These are phyloP conservation scores for Megalurothrips usitatus DNA, from an alignment of 2,888 invertebrate genomes.

Conservation along the genomic window DNA sequence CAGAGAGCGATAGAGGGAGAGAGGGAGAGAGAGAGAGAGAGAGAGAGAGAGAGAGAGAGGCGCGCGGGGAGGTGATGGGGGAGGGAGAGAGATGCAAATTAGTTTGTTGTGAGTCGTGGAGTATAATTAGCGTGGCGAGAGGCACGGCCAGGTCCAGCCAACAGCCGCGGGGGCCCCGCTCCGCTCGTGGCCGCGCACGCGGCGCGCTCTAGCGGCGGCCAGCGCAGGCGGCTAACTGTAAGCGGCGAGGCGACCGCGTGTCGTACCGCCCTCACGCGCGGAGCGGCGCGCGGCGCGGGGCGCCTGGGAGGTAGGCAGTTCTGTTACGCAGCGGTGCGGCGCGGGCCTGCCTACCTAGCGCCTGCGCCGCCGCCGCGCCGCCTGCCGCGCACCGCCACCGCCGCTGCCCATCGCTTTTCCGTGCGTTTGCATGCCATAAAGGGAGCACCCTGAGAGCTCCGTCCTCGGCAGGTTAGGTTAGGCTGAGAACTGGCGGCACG, in stretches of 20 bases:
- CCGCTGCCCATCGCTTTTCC: too few species aligned
- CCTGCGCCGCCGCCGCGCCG: neutral
- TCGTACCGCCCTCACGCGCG: neutral
- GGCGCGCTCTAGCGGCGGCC: neutral
- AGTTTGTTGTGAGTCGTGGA: conserved; percentile 24
- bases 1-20: neutral
- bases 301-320: conserved; percentile 1
- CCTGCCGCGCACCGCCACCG: neutral
- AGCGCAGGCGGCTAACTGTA: too few species aligned
- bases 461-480: too few species aligned
- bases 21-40: neutral
- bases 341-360: neutral
- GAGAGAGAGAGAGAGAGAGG: neutral
- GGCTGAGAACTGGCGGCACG: too few species aligned
- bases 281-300: neutral
- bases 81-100: conserved; percentile 7
- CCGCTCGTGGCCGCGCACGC: neutral
- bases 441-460: too few species aligned
- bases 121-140: conserved; percentile 21
- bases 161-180: neutral
- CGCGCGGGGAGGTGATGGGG: neutral
- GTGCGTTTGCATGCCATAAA: too few species aligned
- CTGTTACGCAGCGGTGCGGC: neutral
- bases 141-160: neutral
- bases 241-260: too few species aligned